These are phyloP conservation scores for Slavum lentiscoides DNA, from an alignment of 2,888 invertebrate species.

Conservation along the genomic window DNA sequence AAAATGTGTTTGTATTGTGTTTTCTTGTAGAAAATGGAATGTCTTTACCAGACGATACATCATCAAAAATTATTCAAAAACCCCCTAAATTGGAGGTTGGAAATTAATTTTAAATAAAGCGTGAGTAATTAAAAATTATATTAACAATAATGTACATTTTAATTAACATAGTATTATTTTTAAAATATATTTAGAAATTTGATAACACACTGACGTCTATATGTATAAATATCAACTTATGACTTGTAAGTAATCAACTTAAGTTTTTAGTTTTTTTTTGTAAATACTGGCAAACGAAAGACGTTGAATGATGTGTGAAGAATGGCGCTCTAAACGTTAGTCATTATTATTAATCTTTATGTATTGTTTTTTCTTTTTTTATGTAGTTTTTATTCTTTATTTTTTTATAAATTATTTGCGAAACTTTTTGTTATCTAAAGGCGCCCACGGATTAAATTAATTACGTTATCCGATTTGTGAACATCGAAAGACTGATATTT, in stretches of 20 bases:
- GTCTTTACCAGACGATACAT: slow-evolving; percentile 5
- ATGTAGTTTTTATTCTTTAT: slow-evolving; percentile 52
- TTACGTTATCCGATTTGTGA: slow-evolving; percentile 46
- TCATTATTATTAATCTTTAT: slow-evolving; percentile 50
- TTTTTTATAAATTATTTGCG: slow-evolving; percentile 43
- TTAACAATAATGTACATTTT: background rate
- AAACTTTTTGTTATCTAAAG: slow-evolving; percentile 46
- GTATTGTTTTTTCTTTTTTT: slow-evolving; percentile 39
- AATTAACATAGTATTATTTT: background rate
- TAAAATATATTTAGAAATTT: slow-evolving; percentile 11
- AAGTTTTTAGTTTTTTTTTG: slow-evolving; percentile 4
- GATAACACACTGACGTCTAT: background rate
- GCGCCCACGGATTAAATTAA: slow-evolving; percentile 40
- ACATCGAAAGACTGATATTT: slow-evolving; percentile 53
- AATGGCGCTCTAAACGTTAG: slow-evolving; percentile 32
- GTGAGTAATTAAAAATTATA: slow-evolving; percentile 7
- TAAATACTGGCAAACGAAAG: slow-evolving; percentile 23
- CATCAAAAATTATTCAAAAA: slow-evolving; percentile 37
- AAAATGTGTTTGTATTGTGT: background rate
- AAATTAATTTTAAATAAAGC: slow-evolving; percentile 28
- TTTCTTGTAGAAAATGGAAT: slow-evolving; percentile 34
- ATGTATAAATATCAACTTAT: background rate
- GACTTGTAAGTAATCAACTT: slow-evolving; percentile 28
- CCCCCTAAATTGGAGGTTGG: slow-evolving; percentile 32
- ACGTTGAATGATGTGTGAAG: slow-evolving; percentile 9